phyloP scores from a whole-genome alignment of 2,888 invertebrate genomes.

The Leptopilina drosophilae region DNA sequence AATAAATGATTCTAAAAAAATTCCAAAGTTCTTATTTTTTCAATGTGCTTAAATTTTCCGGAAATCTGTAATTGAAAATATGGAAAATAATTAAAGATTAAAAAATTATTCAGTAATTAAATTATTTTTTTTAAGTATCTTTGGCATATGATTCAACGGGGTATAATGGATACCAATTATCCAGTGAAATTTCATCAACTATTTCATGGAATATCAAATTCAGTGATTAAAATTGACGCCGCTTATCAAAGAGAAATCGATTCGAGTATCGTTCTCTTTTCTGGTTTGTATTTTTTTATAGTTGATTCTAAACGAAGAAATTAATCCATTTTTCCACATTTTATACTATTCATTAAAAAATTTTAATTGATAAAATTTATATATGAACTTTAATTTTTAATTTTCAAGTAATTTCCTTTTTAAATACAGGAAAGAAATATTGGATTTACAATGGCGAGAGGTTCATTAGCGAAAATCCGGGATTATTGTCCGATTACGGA shows the following conservation, averaged over 20 bases:
- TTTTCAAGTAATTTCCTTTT: constrained; percentile 14
- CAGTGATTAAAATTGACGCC: constrained; percentile 18
- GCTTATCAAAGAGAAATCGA: constrained; percentile 26
- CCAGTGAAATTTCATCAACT: constrained; percentile 24
- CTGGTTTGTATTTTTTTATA: neutral
- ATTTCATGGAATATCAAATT: constrained; percentile 14
- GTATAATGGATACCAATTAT: constrained; percentile 9
- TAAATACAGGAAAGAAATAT: constrained; percentile 79
- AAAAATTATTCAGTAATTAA: neutral
- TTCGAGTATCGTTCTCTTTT: constrained; percentile 18
- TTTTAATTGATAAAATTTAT: neutral
- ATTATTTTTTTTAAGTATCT: neutral
- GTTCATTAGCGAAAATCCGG: constrained; percentile 79
- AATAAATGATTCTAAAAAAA: too few species aligned
- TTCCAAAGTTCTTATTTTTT: too few species aligned
- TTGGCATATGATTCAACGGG: constrained; percentile 4
- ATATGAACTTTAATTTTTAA: neutral
- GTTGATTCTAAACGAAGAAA: neutral
- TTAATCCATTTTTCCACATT: too few species aligned
- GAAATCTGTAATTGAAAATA: too few species aligned
- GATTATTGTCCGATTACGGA: constrained; percentile 82
- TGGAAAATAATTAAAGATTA: too few species aligned
- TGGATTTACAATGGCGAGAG: constrained; percentile 84
- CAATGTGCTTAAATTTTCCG: too few species aligned
- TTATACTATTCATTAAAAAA: too few species aligned